phyloP scores from a whole-genome alignment of 35 echinoderm and acorn worm species.

The Stichopus chloronotus region DNA sequence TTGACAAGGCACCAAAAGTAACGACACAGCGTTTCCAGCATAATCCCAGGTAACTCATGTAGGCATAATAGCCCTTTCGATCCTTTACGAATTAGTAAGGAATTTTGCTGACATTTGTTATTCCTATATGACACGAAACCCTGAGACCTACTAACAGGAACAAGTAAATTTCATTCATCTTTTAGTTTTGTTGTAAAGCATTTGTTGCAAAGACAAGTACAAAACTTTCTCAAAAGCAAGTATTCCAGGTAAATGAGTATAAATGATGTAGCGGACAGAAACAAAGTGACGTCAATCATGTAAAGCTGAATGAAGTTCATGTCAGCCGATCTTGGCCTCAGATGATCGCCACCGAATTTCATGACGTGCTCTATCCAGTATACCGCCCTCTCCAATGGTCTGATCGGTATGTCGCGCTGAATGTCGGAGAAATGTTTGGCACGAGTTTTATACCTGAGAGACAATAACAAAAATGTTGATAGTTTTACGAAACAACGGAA shows the following conservation, averaged over 20 bases:
- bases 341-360: constrained; percentile 76
- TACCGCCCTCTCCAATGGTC: constrained; percentile 60
- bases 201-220: not conserved
- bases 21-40: too few relatives aligned
- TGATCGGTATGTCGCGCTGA: constrained; percentile 15
- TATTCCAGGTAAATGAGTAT: constrained; percentile 30
- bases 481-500: too few relatives aligned
- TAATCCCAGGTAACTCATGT: too few relatives aligned
- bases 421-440: constrained; percentile 32
- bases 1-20: too few relatives aligned
- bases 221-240: constrained; percentile 34
- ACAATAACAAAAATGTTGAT: not conserved
- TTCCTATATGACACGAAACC: too few relatives aligned
- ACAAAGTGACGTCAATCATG: constrained; percentile 58
- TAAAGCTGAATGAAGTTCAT: constrained; percentile 61
- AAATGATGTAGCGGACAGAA: constrained; percentile 2
- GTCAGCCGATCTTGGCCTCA: constrained; percentile 43
- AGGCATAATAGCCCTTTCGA: too few relatives aligned
- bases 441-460: constrained; percentile 40
- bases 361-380: constrained; percentile 79
- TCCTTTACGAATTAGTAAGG: too few relatives aligned
- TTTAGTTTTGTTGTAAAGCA: not conserved
- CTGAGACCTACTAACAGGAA: too few relatives aligned
- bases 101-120: too few relatives aligned
- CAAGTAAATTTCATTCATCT: too few relatives aligned